Base-by-base conservation (phyloP, 2,888 invertebrate genomes). In the Nasonovia ribisnigri region DNA sequence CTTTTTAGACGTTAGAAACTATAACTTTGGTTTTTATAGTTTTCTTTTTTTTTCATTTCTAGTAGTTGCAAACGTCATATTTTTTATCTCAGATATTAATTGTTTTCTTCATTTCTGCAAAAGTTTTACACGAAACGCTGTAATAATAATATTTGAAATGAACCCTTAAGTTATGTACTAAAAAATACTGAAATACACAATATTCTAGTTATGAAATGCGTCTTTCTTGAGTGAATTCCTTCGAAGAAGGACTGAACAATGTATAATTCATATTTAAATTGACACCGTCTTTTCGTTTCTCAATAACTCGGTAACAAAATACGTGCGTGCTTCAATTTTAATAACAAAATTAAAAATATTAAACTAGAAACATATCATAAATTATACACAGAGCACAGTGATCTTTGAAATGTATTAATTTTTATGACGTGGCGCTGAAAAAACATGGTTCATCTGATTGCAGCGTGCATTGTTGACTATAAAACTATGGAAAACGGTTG, bases 271-370 rank as follows among this genome's bases (percentile, higher is more conserved):
- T 84, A 84, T 84, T 91, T 51, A 84, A 91, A 90, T 51, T 42
- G 13, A 51, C 51, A 46, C 8, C 29, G 42, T 51, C 16, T 54
- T 91, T 90, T 77, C 11, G 84, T 54, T 46, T 60, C 46, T 46
- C 67, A n/a, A 67, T 48, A 90, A 42, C 67, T 13, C 51, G 36
- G 48, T 84, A 48, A 48, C 48, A 67, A 46, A 90, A 48, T 48
- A 36, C 13, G 26, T 3, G 26, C 51, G 77, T 36, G 13, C 13
- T 36, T 42, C 36, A 90, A n/a, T 60, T 90, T 77, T 77, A 84
- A 77, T 77, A 84, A 77, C 24, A 48, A 77, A 90, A 77, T 90
- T 90, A 77, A 90, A 84, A 84, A 77, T 42, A 51, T 90, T 11
- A 26, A 90, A 84, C 42, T 36, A 5, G 36, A 36, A 24, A 20